Evolutionary conservation across 1,140 invertebrate species (phyloP).

Genomic region (Pseudomyrmex dendroicus): DNA sequence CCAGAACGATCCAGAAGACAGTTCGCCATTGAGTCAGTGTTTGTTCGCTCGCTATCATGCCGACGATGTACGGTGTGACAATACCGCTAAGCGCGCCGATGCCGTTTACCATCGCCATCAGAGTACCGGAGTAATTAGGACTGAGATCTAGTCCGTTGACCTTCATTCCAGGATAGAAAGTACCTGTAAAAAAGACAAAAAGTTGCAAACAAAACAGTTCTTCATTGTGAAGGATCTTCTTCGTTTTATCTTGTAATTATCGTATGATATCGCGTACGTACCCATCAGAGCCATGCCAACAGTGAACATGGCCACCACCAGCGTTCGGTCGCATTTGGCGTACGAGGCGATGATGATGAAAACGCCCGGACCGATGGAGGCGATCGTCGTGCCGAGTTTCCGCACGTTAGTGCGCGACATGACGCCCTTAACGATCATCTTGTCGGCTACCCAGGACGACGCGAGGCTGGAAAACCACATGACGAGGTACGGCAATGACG

Average conservation of each 20-base stretch:
- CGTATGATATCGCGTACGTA: conserved; percentile 10
- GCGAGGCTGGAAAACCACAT: conserved; percentile 88
- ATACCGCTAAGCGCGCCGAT: conserved; percentile 91
- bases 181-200: conserved; percentile 65
- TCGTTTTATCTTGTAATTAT: neutral
- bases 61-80: conserved; percentile 86
- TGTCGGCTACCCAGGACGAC: conserved; percentile 87
- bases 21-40: conserved; percentile 91
- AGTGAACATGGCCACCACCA: conserved; percentile 89
- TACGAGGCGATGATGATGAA: conserved; percentile 88
- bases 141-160: conserved; percentile 93
- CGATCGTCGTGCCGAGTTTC: conserved; percentile 87
- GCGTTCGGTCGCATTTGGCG: conserved; percentile 86
- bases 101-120: conserved; percentile 93
- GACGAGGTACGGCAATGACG: conserved; percentile 87
- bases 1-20: conserved; percentile 93
- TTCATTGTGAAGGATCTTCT: no score
- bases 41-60: conserved; percentile 84
- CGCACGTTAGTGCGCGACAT: conserved; percentile 86
- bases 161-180: conserved; percentile 88
- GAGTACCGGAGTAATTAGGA: conserved; percentile 90
- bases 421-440: conserved; percentile 85
- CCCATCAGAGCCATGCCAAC: conserved; percentile 90
- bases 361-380: conserved; percentile 86
- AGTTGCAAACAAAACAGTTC: no score